Evolutionary conservation across 2,888 invertebrate genomes (phyloP), one percentile per base, ranked within the genome.

Genomic region (Ditula angustiorana): DNA sequence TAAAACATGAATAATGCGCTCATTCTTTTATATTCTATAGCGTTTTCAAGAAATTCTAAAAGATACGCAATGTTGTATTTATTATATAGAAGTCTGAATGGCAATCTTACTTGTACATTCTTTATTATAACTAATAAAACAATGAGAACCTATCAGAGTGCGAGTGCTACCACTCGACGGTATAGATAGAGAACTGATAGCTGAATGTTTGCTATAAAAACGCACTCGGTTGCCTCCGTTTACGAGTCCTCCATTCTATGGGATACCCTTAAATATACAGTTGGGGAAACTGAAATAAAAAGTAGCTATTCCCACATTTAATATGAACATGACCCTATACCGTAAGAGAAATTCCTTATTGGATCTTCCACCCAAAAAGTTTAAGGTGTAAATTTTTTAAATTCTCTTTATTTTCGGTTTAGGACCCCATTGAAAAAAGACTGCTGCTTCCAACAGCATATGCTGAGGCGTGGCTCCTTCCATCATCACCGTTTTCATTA

Each of bases 161-260:
- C 44, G 2, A 19, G 21, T 21, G 21, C 21, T 21, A 8, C 19
- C 10, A 21, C 8, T 0, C 7, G 13, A 21, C 8, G 13, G 13
- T 50, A 16, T 19, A 50, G 13, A 24, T 3, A 19, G 7, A 53
- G 16, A 55, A 19, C 16, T 13, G 30, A 57, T 11, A 23, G 57
- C 16, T 35, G 35, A 24, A 11, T 13, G 35, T 35, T 21, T n/a
- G 60, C 60, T 41, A 28, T 61, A 52, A 61, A 52, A 21, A 28
- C 35, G 2, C 35, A 50, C 19, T 16, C 28, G 7, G 2, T 41
- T n/a, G 13, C 35, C 53, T 53, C 26, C 3, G 44, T 44, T 61
- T 44, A 61, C 52, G 60, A 44, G 23, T 52, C n/a, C 52, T 44
- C 19, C 21, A 50, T 61, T 61, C 60, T 24, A 44, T 21, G 52